Base-by-base conservation (phyloP, 2,797 vertebrate genomes). In the Pelochelys cantorii region DNA sequence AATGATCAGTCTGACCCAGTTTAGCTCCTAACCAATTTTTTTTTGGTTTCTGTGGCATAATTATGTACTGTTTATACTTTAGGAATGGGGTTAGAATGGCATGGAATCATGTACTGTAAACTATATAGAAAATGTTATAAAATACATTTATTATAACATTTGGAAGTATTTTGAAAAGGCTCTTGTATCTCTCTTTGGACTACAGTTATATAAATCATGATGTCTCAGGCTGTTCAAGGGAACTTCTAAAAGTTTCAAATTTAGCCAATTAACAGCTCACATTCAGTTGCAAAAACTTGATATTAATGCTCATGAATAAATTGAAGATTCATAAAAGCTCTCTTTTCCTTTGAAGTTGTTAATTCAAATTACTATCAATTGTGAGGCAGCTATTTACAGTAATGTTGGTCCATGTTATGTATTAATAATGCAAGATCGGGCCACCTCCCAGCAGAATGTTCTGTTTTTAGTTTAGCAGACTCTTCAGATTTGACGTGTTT, bases 401-500 rank as follows among this genome's bases (percentile, higher is more conserved):
- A 42, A 59, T 59, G 25, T 9, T 79, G 34, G 34, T 18, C 18
- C 81, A 85, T 4, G 22, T 57, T 48, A 4, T 22, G 4, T 68
- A 57, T 2, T 62, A 7, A 11, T 79, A 17, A 7, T 81, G 65
- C 53, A 83, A 79, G 90, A 83, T 23, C 42, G 86, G 89, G 18
- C 83, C 62, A 9, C 85, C 42, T 81, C 65, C 85, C 79, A n/a
- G 77, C 81, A 74, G 55, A 60, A 23, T 1, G 17, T 53, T 15
- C 17, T 55, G 10, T 54, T 12, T 23, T 57, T 90, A 12, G 85
- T 25, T 12, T 87, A 29, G 82, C 42, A 55, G 11, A 37, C 42
- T 90, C 90, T 71, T 89, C 83, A 93, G 92, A 60, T 48, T 48
- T 48, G 42, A 48, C 42, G 42, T 48, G 42, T 48, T 15, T 57